Conservation (phyloP, 2,113 vertebrate species). For the Solenodon paradoxus region DNA sequence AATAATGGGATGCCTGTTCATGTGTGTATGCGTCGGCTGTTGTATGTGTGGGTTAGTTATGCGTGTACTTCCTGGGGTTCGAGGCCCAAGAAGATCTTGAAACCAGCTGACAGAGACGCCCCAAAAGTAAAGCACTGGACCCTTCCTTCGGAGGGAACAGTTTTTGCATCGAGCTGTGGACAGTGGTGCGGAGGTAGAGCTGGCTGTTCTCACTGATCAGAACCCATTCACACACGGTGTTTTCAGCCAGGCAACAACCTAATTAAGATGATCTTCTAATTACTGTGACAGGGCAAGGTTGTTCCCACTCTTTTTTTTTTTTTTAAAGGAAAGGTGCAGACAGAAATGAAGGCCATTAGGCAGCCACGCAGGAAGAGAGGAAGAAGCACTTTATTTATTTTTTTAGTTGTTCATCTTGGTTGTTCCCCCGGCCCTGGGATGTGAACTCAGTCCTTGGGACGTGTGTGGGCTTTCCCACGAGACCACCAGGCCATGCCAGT, state of each 20-base stretch:
- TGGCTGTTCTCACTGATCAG: slow-evolving; percentile 13
- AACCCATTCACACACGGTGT: not conserved
- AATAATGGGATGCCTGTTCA: not conserved
- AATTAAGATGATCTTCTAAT: not conserved
- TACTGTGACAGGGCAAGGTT: too few relatives aligned
- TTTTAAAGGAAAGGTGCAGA: too few relatives aligned
- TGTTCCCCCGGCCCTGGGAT: too few relatives aligned
- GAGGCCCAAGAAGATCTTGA: slow-evolving; percentile 2
- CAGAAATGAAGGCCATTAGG: too few relatives aligned
- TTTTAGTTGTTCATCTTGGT: too few relatives aligned
- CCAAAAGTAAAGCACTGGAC: slow-evolving; percentile 3
- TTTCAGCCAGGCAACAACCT: not conserved
- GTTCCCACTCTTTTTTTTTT: too few relatives aligned
- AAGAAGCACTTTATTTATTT: too few relatives aligned
- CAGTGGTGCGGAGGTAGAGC: not conserved
- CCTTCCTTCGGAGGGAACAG: slow-evolving; percentile 16
- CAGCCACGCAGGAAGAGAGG: too few relatives aligned
- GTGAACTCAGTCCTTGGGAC: too few relatives aligned
- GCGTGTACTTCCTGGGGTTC: not conserved
- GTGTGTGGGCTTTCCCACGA: too few relatives aligned
- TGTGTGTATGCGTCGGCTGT: not conserved
- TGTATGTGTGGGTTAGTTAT: not conserved
- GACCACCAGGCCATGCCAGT: too few relatives aligned
- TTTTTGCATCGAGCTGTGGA: not conserved
- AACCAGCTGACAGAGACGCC: slow-evolving; percentile 35